Percentiles rank a stretch among this genome's conserved stretches.
These are phyloP conservation scores for Seriola rivoliana DNA, from an alignment of 2,113 vertebrate species.

Conservation along the genomic window DNA sequence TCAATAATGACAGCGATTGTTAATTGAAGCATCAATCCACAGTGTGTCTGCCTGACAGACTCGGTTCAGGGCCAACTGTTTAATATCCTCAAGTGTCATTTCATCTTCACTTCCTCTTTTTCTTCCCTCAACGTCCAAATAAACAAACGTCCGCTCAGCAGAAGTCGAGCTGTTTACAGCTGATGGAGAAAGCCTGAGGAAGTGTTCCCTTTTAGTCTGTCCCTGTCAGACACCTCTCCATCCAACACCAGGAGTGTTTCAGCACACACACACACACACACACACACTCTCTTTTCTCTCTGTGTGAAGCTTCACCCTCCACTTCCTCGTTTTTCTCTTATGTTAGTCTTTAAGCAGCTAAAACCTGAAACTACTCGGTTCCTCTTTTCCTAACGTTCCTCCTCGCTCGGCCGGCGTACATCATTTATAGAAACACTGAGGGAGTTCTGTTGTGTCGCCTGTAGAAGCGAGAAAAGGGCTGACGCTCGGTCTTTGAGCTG, in stretches of 20 bases:
- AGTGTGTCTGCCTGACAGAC: no score
- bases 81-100: not conserved
- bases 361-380: constrained; percentile 5
- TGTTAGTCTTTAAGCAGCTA: not conserved
- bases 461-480: no score
- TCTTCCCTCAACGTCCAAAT: not conserved
- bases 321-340: constrained; percentile 19
- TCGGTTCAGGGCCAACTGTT: not conserved
- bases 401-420: not conserved
- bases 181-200: constrained; percentile 25
- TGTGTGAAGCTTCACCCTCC: not conserved
- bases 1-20: no score
- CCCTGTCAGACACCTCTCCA: constrained; percentile 11
- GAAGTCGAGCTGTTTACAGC: constrained; percentile 2
- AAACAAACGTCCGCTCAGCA: constrained; percentile 5
- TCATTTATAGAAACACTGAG: no score
- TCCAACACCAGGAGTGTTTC: not conserved
- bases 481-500: no score
- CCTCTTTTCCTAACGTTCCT: not conserved
- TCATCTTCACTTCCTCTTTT: not conserved
- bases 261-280: no score
- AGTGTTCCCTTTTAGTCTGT: constrained; percentile 20
- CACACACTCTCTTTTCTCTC: not conserved
- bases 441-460: no score
- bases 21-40: no score